These are phyloP conservation scores for Cyaniris semiargus DNA, from an alignment of 2,888 invertebrate genomes.

Conservation along the genomic window DNA sequence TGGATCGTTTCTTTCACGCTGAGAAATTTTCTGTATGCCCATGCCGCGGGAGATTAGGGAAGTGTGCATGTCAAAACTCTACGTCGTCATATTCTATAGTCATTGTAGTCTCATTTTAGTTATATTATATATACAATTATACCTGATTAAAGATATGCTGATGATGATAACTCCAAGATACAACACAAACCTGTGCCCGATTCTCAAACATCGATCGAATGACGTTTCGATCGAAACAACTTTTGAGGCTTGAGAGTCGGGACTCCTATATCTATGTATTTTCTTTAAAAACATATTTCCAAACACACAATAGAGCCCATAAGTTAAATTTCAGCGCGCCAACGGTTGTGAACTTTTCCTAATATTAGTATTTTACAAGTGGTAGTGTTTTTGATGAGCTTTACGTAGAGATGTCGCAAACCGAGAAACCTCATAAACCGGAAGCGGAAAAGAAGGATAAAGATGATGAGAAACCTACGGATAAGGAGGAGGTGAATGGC, in stretches of 20 bases:
- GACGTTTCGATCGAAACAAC: background rate
- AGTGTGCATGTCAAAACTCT: no score
- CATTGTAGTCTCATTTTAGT: no score
- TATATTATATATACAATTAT: no score
- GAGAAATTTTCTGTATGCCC: no score
- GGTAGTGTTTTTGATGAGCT: slow-evolving; percentile 45
- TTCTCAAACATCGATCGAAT: background rate
- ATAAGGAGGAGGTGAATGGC: slow-evolving; percentile 52
- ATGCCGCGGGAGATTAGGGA: no score
- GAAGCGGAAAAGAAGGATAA: slow-evolving; percentile 58
- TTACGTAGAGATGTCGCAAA: slow-evolving; percentile 66
- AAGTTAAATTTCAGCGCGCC: slow-evolving; percentile 43
- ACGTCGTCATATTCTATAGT: no score
- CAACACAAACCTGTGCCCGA: background rate
- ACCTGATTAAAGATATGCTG: no score
- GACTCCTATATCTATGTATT: no score
- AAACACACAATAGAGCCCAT: background rate
- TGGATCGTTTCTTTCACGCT: no score
- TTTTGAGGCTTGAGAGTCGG: background rate
- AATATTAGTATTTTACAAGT: slow-evolving; percentile 46
- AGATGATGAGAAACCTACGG: slow-evolving; percentile 55
- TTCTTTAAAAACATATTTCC: background rate
- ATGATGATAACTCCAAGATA: background rate
- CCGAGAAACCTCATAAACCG: slow-evolving; percentile 69
- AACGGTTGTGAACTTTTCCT: slow-evolving; percentile 68